These are phyloP conservation scores for Peribatodes rhomboidaria DNA, from an alignment of 2,888 invertebrate genomes.

Conservation along the genomic window DNA sequence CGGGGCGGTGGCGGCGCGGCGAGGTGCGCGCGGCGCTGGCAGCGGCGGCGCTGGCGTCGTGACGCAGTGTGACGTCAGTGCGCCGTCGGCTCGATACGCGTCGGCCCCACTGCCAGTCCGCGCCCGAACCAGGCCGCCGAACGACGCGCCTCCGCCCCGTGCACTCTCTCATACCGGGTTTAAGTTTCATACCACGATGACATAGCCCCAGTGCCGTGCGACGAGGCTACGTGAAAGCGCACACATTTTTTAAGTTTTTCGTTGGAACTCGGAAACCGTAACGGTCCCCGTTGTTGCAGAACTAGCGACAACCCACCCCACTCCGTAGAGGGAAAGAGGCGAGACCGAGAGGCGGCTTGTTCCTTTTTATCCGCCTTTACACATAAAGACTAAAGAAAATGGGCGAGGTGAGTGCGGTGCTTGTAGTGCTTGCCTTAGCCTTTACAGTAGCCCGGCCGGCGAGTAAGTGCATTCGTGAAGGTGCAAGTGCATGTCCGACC, in stretches of 20 bases:
- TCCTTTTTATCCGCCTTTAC: constrained; percentile 82
- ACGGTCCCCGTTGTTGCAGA: constrained; percentile 85
- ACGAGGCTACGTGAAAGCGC: constrained; percentile 81
- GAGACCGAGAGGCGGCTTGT: constrained; percentile 82
- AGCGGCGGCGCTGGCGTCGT: constrained; percentile 84
- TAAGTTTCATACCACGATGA: constrained; percentile 84
- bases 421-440: constrained; percentile 81
- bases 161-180: constrained; percentile 83
- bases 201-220: constrained; percentile 84
- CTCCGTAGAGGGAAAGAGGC: constrained; percentile 81
- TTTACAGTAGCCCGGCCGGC: constrained; percentile 68
- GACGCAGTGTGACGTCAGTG: constrained; percentile 91
- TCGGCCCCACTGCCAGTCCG: constrained; percentile 87
- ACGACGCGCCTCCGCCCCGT: constrained; percentile 80
- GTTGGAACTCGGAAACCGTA: constrained; percentile 81
- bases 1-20: constrained; percentile 67
- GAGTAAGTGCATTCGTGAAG: constrained; percentile 76
- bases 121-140: constrained; percentile 84
- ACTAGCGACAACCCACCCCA: constrained; percentile 83
- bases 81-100: constrained; percentile 89
- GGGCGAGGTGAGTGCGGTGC: constrained; percentile 86
- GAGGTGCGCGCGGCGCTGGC: constrained; percentile 73
- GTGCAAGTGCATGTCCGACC: constrained; percentile 77
- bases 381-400: constrained; percentile 84
- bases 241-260: constrained; percentile 84